Evolutionary conservation across 2,113 vertebrate species (phyloP).

Genomic region (Pangasianodon gigas): DNA sequence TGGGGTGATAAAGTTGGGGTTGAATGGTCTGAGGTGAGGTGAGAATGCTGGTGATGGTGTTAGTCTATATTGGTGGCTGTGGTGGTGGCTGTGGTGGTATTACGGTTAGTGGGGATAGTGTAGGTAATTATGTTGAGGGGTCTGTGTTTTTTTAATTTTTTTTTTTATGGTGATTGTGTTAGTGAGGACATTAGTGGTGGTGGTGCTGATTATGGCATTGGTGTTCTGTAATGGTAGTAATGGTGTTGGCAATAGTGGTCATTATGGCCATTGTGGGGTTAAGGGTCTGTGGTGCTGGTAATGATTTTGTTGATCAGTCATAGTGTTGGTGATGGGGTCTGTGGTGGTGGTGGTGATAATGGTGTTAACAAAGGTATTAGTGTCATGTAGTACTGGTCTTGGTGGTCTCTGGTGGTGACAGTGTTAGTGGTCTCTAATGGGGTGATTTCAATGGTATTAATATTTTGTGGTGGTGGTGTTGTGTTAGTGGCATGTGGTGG

Average conservation of each 20-base stretch:
- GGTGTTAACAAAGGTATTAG: not conserved
- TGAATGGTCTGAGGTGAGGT: not conserved
- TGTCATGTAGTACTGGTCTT: not conserved
- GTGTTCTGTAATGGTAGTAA: not conserved
- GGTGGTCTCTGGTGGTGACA: not conserved
- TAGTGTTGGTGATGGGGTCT: not conserved
- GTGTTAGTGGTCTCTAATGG: not conserved
- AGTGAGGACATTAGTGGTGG: not conserved
- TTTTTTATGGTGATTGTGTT: not conserved
- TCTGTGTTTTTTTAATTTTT: no score
- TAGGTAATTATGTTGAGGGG: not conserved
- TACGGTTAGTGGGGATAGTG: not conserved
- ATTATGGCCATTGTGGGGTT: not conserved
- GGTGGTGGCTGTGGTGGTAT: not conserved
- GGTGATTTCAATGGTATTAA: no score
- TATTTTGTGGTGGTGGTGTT: not conserved
- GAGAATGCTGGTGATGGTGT: not conserved
- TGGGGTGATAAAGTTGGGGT: not conserved
- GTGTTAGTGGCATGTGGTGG: not conserved
- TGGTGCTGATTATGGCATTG: not conserved
- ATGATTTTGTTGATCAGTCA: not conserved
- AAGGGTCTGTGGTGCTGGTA: not conserved
- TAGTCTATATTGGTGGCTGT: not conserved
- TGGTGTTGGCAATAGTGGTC: not conserved
- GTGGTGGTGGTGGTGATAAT: not conserved